phyloP scores from a whole-genome alignment of 2,888 invertebrate genomes.

The Drosophila mettleri region DNA sequence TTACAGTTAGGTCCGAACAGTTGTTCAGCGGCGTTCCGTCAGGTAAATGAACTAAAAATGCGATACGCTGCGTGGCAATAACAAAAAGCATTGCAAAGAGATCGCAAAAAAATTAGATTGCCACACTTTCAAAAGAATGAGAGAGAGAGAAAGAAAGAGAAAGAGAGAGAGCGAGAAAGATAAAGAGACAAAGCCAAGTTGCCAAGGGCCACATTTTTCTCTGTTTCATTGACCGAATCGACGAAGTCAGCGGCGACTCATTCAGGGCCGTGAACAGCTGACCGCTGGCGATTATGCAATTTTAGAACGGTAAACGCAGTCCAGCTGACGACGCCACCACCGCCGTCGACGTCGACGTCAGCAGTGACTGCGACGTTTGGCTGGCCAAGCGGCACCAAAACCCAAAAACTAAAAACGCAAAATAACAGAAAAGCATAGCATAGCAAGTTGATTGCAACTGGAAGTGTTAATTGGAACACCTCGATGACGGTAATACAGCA shows the following conservation, averaged over 20 bases:
- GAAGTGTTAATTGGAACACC: slow-evolving; percentile 60
- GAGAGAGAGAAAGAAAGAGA: slow-evolving; percentile 5
- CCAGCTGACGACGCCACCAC: slow-evolving; percentile 30
- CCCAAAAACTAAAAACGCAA: slow-evolving; percentile 28
- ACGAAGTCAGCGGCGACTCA: slow-evolving; percentile 25
- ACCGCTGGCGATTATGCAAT: slow-evolving; percentile 51
- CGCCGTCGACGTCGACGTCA: not conserved
- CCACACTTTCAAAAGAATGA: slow-evolving; percentile 67
- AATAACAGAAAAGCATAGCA: too few relatives aligned
- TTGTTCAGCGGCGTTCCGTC: slow-evolving; percentile 32
- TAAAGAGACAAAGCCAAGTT: slow-evolving; percentile 3
- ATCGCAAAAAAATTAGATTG: slow-evolving; percentile 68
- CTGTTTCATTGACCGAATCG: too few relatives aligned
- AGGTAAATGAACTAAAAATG: slow-evolving; percentile 77
- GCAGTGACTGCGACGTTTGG: slow-evolving; percentile 52
- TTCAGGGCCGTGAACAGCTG: slow-evolving; percentile 45
- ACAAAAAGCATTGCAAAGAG: slow-evolving; percentile 21
- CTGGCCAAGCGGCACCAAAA: slow-evolving; percentile 59
- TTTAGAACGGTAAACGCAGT: slow-evolving; percentile 51
- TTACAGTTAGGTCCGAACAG: slow-evolving; percentile 50
- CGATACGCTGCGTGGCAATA: slow-evolving; percentile 60
- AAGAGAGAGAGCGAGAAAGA: not conserved
- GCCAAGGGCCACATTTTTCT: too few relatives aligned
- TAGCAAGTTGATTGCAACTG: slow-evolving; percentile 32
- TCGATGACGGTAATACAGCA: slow-evolving; percentile 38